phyloP scores from a whole-genome alignment of 2,113 vertebrate species.

The Amia ocellicauda region DNA sequence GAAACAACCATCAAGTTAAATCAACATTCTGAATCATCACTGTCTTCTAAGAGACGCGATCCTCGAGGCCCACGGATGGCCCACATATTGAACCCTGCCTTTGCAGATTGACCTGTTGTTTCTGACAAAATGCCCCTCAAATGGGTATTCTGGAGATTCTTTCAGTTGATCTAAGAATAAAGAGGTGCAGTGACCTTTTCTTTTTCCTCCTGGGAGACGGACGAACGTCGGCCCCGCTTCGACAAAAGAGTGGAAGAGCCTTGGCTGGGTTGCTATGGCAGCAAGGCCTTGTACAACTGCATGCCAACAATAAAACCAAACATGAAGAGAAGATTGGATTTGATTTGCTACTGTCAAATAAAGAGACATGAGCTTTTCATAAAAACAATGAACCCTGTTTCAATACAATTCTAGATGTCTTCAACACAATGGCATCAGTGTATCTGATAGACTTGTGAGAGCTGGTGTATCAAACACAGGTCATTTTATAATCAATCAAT shows the following conservation, averaged over 20 bases:
- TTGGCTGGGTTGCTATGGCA: slow-evolving; percentile 25
- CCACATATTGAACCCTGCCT: not conserved
- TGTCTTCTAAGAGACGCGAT: too few relatives aligned
- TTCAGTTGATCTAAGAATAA: not conserved
- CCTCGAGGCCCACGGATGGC: too few relatives aligned
- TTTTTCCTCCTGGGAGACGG: not conserved
- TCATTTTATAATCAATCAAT: too few relatives aligned
- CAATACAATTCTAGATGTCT: not conserved
- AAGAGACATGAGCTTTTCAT: not conserved
- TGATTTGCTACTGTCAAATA: not conserved
- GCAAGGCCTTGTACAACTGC: slow-evolving; percentile 9
- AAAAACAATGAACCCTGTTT: too few relatives aligned
- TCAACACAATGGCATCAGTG: not conserved
- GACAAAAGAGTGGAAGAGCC: slow-evolving; percentile 8
- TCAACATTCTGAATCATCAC: too few relatives aligned
- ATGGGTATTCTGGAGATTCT: not conserved
- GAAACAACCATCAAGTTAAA: too few relatives aligned
- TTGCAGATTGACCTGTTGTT: not conserved
- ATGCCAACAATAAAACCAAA: slow-evolving; percentile 4
- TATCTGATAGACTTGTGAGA: not conserved
- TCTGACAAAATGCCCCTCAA: not conserved
- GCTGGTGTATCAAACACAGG: too few relatives aligned
- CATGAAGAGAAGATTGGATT: slow-evolving; percentile 4
- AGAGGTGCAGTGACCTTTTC: not conserved
- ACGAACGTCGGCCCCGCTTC: not conserved